A percentile compares a stretch with the other conserved stretches of the same genome.
These are phyloP conservation scores for Cylas formicarius DNA, from an alignment of 1,140 invertebrate species.

Conservation along the genomic window DNA sequence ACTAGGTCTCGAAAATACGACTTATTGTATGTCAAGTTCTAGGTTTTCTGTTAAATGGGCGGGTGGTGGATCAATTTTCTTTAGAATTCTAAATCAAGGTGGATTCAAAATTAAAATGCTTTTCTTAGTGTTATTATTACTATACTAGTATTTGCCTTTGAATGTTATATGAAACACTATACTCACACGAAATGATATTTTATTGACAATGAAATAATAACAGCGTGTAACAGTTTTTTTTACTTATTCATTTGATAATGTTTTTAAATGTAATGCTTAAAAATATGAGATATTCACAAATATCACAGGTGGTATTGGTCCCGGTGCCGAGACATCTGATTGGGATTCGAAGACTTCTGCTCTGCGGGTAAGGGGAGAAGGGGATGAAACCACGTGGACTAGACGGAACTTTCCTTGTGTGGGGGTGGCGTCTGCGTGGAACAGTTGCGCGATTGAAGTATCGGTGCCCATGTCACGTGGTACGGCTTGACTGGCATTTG, in stretches of 20 bases:
- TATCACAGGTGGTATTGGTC: slow-evolving; percentile 45
- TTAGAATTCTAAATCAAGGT: no score
- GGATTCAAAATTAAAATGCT: no score
- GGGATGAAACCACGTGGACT: slow-evolving; percentile 19
- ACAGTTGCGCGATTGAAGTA: slow-evolving; percentile 39
- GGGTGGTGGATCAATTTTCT: no score
- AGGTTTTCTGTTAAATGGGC: no score
- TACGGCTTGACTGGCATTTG: slow-evolving; percentile 43
- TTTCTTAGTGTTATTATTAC: no score
- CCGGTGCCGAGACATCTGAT: slow-evolving; percentile 41
- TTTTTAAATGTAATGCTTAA: slow-evolving; percentile 36
- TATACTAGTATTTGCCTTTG: no score
- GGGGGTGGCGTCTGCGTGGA: slow-evolving; percentile 40
- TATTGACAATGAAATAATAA: slow-evolving; percentile 40
- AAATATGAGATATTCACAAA: slow-evolving; percentile 43
- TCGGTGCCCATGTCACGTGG: slow-evolving; percentile 43
- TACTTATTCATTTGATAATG: slow-evolving; percentile 30
- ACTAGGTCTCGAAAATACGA: no score
- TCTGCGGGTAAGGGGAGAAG: slow-evolving; percentile 1
- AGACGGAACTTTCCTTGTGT: slow-evolving; percentile 42
- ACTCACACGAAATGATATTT: slow-evolving; percentile 38
- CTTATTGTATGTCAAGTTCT: no score
- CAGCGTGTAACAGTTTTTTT: slow-evolving; percentile 34
- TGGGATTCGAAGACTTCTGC: slow-evolving; percentile 25
- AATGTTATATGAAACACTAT: slow-evolving; percentile 9